Conservation (phyloP, 2,888 invertebrate genomes). For the Standfussiana lucernea region DNA sequence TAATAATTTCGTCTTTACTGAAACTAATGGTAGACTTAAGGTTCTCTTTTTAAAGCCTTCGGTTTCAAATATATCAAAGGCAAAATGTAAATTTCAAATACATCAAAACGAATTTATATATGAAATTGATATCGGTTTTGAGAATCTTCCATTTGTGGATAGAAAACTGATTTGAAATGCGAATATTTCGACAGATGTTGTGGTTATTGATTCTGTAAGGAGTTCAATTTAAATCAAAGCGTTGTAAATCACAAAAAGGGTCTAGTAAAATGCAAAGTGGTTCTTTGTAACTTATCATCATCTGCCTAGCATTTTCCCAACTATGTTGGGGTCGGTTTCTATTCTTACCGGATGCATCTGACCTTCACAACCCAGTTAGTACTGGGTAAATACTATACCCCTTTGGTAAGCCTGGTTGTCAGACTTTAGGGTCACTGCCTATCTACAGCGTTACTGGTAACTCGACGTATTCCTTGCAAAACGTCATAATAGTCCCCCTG, state of each 20-base stretch:
- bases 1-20: background rate
- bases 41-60: background rate
- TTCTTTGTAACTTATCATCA: background rate
- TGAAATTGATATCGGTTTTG: background rate
- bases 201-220: background rate
- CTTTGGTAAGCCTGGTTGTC: too few relatives aligned
- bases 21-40: background rate
- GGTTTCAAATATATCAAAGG: slow-evolving; percentile 3
- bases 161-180: background rate
- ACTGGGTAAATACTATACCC: too few relatives aligned
- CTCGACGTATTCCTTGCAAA: too few relatives aligned
- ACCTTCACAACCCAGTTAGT: too few relatives aligned
- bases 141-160: background rate
- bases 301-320: too few relatives aligned
- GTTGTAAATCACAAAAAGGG: background rate
- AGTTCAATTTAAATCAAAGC: background rate
- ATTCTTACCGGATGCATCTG: too few relatives aligned
- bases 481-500: background rate
- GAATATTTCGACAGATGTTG: background rate
- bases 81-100: background rate
- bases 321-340: too few relatives aligned
- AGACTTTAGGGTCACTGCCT: too few relatives aligned
- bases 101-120: slow-evolving; percentile 4
- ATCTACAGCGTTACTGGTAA: too few relatives aligned
- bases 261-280: background rate